Base-by-base conservation (phyloP, 1,140 invertebrate genomes). In the Caerostris darwini region DNA sequence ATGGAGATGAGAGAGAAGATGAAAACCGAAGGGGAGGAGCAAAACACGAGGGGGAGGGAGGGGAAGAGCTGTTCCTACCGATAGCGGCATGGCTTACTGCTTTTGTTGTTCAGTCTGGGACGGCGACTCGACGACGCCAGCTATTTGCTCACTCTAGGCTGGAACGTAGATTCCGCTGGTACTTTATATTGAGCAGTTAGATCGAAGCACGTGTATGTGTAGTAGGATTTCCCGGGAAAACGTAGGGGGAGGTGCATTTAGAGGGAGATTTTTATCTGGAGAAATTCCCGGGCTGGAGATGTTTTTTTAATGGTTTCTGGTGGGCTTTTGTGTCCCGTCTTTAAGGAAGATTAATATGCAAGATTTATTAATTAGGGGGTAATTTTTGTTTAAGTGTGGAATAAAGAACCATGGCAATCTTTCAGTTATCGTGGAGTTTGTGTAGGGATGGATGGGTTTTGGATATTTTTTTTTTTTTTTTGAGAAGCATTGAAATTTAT, bases 81-180 rank as follows among this genome's bases (percentile, higher is more conserved):
- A 90, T 69, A 90, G 54, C 88, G 69, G 88, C 88, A 90, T 90
- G 53, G 88, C 88, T 90, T 71, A 34, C 34, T 86, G 88, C 88
- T 90, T 90, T 90, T 90, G 88, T 90, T 90, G 88, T 90, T 90
- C 34, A 67, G 88, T 90, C 88, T 90, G 69, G 88, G 17, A 67
- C 69, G 88, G 67, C 88, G 88, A 90, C 88, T 58, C 14, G n/a
- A n/a, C 54, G 88, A 10, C 88, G 88, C 88, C 88, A 90, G 19
- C 54, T 90, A 77, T 90, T 90, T 90, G 88, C 88, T 77, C 88
- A 77, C 67, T 77, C 56, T 5, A 90, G 56, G 14, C 54, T 57
- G 19, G n/a, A 17, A 34, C 34, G 17, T 54, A 67, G 88, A 57
- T 90, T 90, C 67, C 54, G 67, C 54, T 71, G 88, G 67, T 90